Percentiles rank a stretch among this genome's conserved stretches.
phyloP scores from a whole-genome alignment of 1,140 invertebrate genomes.

The Philaenus spumarius region DNA sequence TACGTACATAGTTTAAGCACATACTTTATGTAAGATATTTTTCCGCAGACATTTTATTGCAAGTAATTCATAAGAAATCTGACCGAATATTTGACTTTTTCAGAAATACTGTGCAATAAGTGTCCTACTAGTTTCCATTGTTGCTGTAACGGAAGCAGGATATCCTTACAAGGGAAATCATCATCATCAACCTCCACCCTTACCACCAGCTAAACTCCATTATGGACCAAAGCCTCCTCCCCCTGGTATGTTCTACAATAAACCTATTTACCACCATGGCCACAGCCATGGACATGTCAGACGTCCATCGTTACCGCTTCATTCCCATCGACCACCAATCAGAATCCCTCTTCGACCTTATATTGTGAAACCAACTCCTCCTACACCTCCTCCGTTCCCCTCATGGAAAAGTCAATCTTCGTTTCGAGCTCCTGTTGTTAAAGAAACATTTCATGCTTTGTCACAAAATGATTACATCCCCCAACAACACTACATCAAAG shows the following conservation, averaged over 20 bases:
- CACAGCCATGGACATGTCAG: not conserved
- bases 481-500: constrained; percentile 14
- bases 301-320: not conserved
- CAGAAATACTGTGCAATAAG: too few relatives aligned
- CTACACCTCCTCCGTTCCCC: constrained; percentile 8
- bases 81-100: too few relatives aligned
- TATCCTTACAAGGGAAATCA: constrained; percentile 1
- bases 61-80: too few relatives aligned
- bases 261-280: not conserved
- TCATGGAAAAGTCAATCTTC: constrained; percentile 17
- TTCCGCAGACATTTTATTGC: too few relatives aligned
- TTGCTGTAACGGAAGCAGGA: not conserved
- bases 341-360: not conserved
- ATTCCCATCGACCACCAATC: constrained; percentile 3
- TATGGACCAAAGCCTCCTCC: constrained; percentile 11
- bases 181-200: constrained; percentile 1
- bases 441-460: constrained; percentile 19
- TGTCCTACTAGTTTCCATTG: not conserved
- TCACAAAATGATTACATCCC: not conserved
- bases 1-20: too few relatives aligned
- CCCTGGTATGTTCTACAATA: not conserved
- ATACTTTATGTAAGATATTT: too few relatives aligned
- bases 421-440: constrained; percentile 22
- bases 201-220: constrained; percentile 11
- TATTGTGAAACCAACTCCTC: constrained; percentile 8